These are phyloP conservation scores for Ernsta delagoae DNA, from an alignment of 2,888 invertebrate species.

Conservation along the genomic window DNA sequence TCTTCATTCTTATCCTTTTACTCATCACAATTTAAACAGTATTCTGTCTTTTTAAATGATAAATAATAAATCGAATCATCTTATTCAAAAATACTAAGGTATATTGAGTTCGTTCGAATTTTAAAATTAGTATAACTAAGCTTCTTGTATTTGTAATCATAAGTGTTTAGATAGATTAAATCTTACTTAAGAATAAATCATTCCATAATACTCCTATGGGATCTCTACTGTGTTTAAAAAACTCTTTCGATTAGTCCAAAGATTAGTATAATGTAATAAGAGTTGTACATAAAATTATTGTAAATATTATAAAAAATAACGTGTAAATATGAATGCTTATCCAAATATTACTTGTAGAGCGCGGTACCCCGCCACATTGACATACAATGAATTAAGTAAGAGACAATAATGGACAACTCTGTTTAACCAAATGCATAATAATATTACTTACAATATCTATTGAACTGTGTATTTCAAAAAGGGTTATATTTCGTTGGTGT, in stretches of 20 bases:
- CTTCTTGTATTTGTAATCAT: slow-evolving; percentile 62
- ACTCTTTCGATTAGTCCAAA: slow-evolving; percentile 76
- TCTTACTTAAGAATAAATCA: slow-evolving; percentile 79
- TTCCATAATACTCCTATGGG: slow-evolving; percentile 81
- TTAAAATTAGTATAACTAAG: slow-evolving; percentile 50
- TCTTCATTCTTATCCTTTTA: background rate
- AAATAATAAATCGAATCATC: background rate
- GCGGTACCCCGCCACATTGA: slow-evolving; percentile 39
- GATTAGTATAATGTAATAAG: slow-evolving; percentile 55
- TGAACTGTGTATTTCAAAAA: slow-evolving; percentile 33
- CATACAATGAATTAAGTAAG: slow-evolving; percentile 61
- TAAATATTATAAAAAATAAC: slow-evolving; percentile 59
- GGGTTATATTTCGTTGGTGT: slow-evolving; percentile 18
- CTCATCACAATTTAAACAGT: slow-evolving; percentile 36
- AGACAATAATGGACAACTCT: slow-evolving; percentile 79
- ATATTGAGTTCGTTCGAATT: slow-evolving; percentile 26
- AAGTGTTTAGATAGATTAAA: slow-evolving; percentile 77
- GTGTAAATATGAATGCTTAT: slow-evolving; percentile 72
- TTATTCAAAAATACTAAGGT: background rate
- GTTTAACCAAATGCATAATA: slow-evolving; percentile 61
- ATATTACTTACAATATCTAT: slow-evolving; percentile 37
- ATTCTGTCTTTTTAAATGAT: slow-evolving; percentile 37
- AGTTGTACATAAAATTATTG: slow-evolving; percentile 49
- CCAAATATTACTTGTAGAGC: slow-evolving; percentile 36
- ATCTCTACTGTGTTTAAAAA: slow-evolving; percentile 82